Base-by-base conservation (phyloP, 2,113 vertebrate species). In the Redunca redunca region DNA sequence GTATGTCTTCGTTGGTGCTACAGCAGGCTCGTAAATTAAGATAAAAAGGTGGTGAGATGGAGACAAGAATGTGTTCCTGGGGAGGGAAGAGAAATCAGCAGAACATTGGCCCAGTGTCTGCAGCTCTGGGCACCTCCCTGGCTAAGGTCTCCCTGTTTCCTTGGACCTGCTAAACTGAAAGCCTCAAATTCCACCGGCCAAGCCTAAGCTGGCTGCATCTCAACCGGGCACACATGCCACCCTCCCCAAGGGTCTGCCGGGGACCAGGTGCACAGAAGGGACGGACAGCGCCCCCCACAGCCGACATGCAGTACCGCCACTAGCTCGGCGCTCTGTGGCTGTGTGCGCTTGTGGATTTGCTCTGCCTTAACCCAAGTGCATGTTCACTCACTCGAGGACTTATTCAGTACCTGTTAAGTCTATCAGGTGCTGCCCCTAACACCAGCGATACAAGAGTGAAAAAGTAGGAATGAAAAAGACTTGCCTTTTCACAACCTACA, bases 1-100 rank as follows among this genome's bases (percentile, higher is more conserved):
- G 97, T 91, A 58, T 33, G 67, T 97, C 98, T 97, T 91, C 97
- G 95, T 30, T 78, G 95, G 95, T 81, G 62, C 81, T 80, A 62
- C 36, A 50, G 96, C 52, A 71, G 64, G 82, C 93, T 96, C 57
- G 0, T 78, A 93, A 96, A 91, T 97, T 88, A 96, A 96, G 95
- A 97, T 91, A 80, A 94, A 86, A 95, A 87, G 85, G 50, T 78
- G 84, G 80, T 50, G 33, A 84, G 74, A 81, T 25, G 25, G 92
- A 95, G 74, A 86, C 88, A 88, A 95, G 89, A 83, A 71, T 3
- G 52, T 36, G 57, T 36, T 96, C 85, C 90, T 81, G 46, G 33
- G 48, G 77, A 83, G 64, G 23, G 60, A 36, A 62, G 82, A 67
- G 77, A 30, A 5, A 15, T 17, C 15, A 3, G 67, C 33, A 25